Evolutionary conservation across 2,888 invertebrate species (phyloP), one percentile per base, ranked within the genome.

Genomic region (Acrobasis repandana): DNA sequence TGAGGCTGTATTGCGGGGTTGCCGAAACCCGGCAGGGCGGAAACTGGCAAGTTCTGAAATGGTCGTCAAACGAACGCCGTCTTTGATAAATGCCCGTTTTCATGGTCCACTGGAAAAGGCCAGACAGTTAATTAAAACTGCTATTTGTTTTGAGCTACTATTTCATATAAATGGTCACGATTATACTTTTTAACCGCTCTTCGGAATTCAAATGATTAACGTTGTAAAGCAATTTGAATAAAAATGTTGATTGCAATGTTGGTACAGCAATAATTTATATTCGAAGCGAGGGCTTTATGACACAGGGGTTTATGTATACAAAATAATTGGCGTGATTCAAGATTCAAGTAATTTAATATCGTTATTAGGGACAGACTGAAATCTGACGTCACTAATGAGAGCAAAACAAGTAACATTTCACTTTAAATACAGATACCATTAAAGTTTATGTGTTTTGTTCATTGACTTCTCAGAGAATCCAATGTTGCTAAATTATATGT

Each of bases 161-260:
- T 54, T 38, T 14, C 20, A 54, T 20, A 54, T 38, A 38, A 54
- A 54, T 18, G 18, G 54, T 43, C 54, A 54, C 38, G 54, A 54
- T 54, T 54, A 43, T 54, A 38, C 38, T 43, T 38, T 38, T 50
- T 16, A 36, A 38, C 38, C 18, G 54, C 14, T 54, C 54, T 54
- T 2, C 15, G 54, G 54, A 54, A 38, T 54, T 15, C 54, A 14
- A 54, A 38, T 43, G 54, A 54, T 54, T 43, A 43, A 54, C 38
- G 54, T 14, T 54, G 54, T 54, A 54, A 54, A 54, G 54, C 38
- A 38, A 54, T 54, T 54, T 54, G 54, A 54, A 54, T 38, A 54
- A 54, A 50, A 54, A 54, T 54, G 54, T 54, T 54, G 38, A 54
- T 54, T 54, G 36, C 54, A 38, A 43, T 54, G 38, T 54, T 38